Conservation (phyloP, 2,113 vertebrate genomes). For the Brachyhypopomus gauderio region DNA sequence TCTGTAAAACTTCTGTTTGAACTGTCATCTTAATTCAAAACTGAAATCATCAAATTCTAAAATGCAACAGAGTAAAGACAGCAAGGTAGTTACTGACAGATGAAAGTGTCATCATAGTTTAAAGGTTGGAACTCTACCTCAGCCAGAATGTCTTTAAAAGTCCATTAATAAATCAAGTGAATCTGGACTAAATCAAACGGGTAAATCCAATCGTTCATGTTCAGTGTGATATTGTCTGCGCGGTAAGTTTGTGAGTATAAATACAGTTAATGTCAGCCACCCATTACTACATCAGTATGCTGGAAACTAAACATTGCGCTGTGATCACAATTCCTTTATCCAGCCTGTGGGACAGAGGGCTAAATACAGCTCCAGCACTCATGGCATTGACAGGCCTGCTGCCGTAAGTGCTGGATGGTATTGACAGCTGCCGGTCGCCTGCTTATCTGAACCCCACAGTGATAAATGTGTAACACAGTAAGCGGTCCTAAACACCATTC, state of each 20-base stretch:
- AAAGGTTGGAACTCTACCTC: background rate
- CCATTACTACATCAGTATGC: background rate
- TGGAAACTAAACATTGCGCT: background rate
- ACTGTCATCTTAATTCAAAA: background rate
- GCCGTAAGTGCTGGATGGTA: slow-evolving; percentile 63
- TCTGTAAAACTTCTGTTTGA: background rate
- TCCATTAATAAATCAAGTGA: background rate
- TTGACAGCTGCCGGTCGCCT: slow-evolving; percentile 66
- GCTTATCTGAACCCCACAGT: slow-evolving; percentile 72
- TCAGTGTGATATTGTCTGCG: background rate
- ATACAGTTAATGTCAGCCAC: too few species aligned
- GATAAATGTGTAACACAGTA: slow-evolving; percentile 72
- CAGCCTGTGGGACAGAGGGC: slow-evolving; percentile 25
- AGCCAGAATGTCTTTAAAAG: background rate
- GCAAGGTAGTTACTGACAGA: background rate
- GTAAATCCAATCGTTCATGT: too few species aligned
- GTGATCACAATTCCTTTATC: background rate
- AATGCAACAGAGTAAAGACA: background rate
- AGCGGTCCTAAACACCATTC: slow-evolving; percentile 50
- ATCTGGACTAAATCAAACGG: background rate
- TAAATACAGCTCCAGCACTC: slow-evolving; percentile 64
- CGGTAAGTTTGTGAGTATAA: background rate
- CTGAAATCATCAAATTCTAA: background rate
- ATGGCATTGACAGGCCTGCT: slow-evolving; percentile 64
- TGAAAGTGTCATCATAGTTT: background rate